Evolutionary conservation across 2,888 invertebrate species (phyloP), one percentile per base, ranked within the genome.

Genomic region (Copidosoma aretas): DNA sequence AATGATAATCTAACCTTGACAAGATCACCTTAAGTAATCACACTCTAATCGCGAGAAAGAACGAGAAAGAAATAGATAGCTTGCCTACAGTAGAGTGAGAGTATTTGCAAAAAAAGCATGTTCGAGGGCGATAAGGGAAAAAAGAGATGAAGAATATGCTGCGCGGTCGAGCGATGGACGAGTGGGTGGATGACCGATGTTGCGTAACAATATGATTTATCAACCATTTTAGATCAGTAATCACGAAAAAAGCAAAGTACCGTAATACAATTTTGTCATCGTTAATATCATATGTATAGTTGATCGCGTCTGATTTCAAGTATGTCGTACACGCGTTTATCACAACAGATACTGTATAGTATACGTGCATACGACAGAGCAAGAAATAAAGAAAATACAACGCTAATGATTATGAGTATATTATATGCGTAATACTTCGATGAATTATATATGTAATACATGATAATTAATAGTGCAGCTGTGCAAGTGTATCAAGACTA

Each of bases 391-490:
- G 19, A 41, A 58, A 39, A 19, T 51, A 67, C 74, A 68, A 73
- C 73, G 67, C 73, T 76, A 75, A 74, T 74, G 61, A 75, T 74
- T 73, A 73, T 74, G 71, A 63, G 70, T 70, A 68, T 73, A 74
- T 72, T 74, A 72, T 72, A 64, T 62, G 41, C 70, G 69, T 74
- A 76, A 73, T 75, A 63, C 73, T 71, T 76, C 32, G 69, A 75
- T 49, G 72, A 67, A 73, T 73, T 73, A 71, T 74, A 71, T 75
- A 74, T 73, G 67, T 75, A 75, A 77, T 73, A 75, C 75, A 74
- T 73, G 70, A 71, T 76, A 73, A 73, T 75, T 73, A 71, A 74
- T 76, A 76, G 76, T 73, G 70, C 64, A 74, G 73, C 71, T 67
- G 68, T 58, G 64, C 68, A 46, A 72, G 61, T 74, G 72, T 74